Evolutionary conservation across 2,113 vertebrate species (phyloP).

Genomic region (Phyllostomus discolor): DNA sequence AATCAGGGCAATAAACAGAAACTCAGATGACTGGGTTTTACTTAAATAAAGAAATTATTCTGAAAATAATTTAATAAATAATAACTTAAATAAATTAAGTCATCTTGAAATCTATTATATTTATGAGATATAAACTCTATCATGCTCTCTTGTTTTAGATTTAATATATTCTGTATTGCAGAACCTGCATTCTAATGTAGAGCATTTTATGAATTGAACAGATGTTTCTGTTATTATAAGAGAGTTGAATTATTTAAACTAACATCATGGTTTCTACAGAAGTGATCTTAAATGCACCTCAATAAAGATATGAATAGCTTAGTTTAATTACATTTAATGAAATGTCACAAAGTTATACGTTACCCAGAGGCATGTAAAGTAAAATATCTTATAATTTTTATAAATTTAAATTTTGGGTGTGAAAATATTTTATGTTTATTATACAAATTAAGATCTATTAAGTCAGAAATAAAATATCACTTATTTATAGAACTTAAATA

Average conservation of each 20-base stretch:
- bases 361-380: neutral
- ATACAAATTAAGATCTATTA: neutral
- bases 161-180: slow-evolving; percentile 20
- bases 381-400: slow-evolving; percentile 24
- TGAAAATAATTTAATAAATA: too few relatives aligned
- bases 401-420: neutral
- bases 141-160: neutral
- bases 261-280: slow-evolving; percentile 33
- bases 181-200: neutral
- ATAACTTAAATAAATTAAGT: neutral
- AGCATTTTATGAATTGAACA: slow-evolving; percentile 44
- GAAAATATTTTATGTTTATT: slow-evolving; percentile 12
- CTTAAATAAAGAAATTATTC: neutral
- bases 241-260: slow-evolving; percentile 52
- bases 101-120: neutral
- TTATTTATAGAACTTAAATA: neutral
- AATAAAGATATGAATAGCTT: slow-evolving; percentile 19
- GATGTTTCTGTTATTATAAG: slow-evolving; percentile 42
- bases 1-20: neutral
- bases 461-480: neutral
- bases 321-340: slow-evolving; percentile 56
- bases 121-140: neutral
- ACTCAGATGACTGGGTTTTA: neutral
- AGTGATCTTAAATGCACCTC: slow-evolving; percentile 48
- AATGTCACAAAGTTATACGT: slow-evolving; percentile 33